A percentile compares a stretch with the other conserved stretches of the same genome.
phyloP scores from a whole-genome alignment of 1,140 invertebrate species.

The Microvelia longipes region DNA sequence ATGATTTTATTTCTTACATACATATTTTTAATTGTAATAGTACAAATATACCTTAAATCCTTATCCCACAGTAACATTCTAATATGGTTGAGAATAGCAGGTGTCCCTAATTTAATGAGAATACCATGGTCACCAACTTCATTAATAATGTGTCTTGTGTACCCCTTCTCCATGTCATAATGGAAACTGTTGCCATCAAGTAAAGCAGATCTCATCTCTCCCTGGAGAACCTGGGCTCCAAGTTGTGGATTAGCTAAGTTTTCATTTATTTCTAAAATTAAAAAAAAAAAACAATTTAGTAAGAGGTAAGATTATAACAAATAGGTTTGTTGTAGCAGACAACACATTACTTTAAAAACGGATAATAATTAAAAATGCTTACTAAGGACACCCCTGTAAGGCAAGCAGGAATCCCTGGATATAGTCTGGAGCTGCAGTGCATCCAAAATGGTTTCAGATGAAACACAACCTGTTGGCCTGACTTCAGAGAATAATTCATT shows the following conservation, averaged over 20 bases:
- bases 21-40: too few relatives aligned
- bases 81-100: slow-evolving; percentile 86
- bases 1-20: too few relatives aligned
- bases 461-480: slow-evolving; percentile 65
- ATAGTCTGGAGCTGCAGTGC: slow-evolving; percentile 75
- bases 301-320: too few relatives aligned
- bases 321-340: too few relatives aligned
- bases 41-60: slow-evolving; percentile 51
- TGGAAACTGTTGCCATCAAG: slow-evolving; percentile 72
- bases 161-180: slow-evolving; percentile 85
- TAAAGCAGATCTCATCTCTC: slow-evolving; percentile 71
- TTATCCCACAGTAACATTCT: slow-evolving; percentile 86
- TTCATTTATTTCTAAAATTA: slow-evolving; percentile 60
- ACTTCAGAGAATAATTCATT: slow-evolving; percentile 77
- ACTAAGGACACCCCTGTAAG: slow-evolving; percentile 63
- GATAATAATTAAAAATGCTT: too few relatives aligned
- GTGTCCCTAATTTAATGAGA: slow-evolving; percentile 68
- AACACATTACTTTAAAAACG: too few relatives aligned
- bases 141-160: slow-evolving; percentile 82
- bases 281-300: too few relatives aligned
- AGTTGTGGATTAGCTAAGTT: slow-evolving; percentile 69
- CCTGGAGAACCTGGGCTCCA: slow-evolving; percentile 65
- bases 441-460: slow-evolving; percentile 80
- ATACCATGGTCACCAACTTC: slow-evolving; percentile 66
- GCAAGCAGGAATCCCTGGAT: slow-evolving; percentile 55